Conservation (phyloP, 2,797 vertebrate species). For the Lophius americanus region DNA sequence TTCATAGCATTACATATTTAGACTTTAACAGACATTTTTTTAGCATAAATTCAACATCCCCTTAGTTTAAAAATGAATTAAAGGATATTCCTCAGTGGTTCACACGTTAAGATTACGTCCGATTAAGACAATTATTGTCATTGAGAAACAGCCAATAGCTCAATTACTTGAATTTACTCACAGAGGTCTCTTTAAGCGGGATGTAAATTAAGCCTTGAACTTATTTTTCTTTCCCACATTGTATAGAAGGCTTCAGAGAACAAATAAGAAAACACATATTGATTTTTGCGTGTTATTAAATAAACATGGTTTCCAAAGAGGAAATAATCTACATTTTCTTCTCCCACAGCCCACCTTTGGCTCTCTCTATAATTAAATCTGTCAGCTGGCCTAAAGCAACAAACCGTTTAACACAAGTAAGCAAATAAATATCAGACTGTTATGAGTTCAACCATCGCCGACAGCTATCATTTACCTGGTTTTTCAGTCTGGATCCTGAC, state of each 20-base stretch:
- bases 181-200: slow-evolving; percentile 6
- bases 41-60: neutral
- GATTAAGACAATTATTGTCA: too few relatives aligned
- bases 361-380: slow-evolving; percentile 36
- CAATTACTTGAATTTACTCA: neutral
- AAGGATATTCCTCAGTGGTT: too few relatives aligned
- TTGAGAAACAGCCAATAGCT: too few relatives aligned
- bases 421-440: slow-evolving; percentile 60
- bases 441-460: slow-evolving; percentile 41
- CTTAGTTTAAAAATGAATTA: too few relatives aligned
- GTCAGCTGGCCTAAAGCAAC: slow-evolving; percentile 45
- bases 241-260: slow-evolving; percentile 1
- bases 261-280: slow-evolving; percentile 20
- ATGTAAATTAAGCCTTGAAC: slow-evolving; percentile 12
- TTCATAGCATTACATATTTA: too few relatives aligned
- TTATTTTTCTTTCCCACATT: neutral
- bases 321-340: slow-evolving; percentile 19
- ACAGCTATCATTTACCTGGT: slow-evolving; percentile 38
- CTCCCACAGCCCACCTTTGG: slow-evolving; percentile 15
- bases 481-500: slow-evolving; percentile 39
- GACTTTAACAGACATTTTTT: neutral
- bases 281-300: slow-evolving; percentile 52
- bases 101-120: too few relatives aligned
- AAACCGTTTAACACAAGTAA: slow-evolving; percentile 60
- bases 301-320: slow-evolving; percentile 29